These are phyloP conservation scores for Takifugu rubripes DNA, from an alignment of 2,797 vertebrate species.

Conservation along the genomic window DNA sequence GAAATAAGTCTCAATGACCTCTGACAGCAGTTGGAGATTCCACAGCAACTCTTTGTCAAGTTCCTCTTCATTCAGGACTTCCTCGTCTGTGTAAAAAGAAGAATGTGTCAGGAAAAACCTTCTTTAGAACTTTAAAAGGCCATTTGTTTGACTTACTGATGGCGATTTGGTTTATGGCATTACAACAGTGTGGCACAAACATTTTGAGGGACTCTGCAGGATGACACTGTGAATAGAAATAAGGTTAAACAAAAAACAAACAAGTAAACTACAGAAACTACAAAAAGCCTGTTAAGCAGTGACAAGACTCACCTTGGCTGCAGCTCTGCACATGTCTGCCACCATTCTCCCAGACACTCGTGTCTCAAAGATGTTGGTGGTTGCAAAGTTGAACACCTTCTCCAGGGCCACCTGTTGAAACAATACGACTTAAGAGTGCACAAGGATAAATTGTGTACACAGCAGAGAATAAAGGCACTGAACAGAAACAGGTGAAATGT, in stretches of 20 bases:
- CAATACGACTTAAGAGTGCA: not conserved
- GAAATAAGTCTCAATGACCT: constrained; percentile 76
- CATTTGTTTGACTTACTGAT: constrained; percentile 81
- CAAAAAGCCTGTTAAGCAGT: not conserved
- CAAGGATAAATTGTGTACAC: not conserved
- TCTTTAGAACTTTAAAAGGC: too few relatives aligned
- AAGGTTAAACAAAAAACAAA: constrained; percentile 3
- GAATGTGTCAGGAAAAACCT: constrained; percentile 4
- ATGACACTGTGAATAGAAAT: constrained; percentile 81
- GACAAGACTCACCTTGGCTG: constrained; percentile 82
- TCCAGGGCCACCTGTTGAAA: constrained; percentile 86
- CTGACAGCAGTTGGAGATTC: constrained; percentile 95
- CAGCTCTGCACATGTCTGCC: constrained; percentile 94
- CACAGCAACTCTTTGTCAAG: constrained; percentile 96
- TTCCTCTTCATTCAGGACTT: constrained; percentile 91
- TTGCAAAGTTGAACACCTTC: constrained; percentile 94
- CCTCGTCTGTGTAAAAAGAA: constrained; percentile 82
- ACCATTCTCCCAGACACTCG: constrained; percentile 96
- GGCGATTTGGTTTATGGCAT: constrained; percentile 89
- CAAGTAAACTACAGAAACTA: not conserved
- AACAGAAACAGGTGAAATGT: not conserved
- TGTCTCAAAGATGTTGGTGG: constrained; percentile 97
- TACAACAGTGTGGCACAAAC: constrained; percentile 94
- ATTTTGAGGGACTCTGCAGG: constrained; percentile 90
- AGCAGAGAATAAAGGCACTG: not conserved